phyloP scores from a whole-genome alignment of 2,888 invertebrate genomes.

The Polydesmus complanatus region DNA sequence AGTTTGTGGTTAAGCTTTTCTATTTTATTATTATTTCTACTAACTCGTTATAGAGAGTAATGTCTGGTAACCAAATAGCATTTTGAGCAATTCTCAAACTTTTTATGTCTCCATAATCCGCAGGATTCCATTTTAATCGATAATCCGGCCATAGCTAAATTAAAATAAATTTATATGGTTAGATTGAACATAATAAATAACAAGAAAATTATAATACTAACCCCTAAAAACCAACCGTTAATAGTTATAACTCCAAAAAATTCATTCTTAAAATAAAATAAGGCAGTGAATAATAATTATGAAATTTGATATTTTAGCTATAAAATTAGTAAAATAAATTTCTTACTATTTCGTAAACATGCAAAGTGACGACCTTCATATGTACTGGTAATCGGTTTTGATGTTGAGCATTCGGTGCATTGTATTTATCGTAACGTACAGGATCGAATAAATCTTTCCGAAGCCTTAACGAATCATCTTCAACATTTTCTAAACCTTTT shows the following conservation, averaged over 20 bases:
- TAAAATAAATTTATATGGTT: not conserved
- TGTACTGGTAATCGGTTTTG: not conserved
- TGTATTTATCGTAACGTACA: not conserved
- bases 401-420: not conserved
- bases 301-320: too few relatives aligned
- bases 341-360: not conserved
- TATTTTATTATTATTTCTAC: too few relatives aligned
- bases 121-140: not conserved
- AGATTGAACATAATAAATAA: too few relatives aligned
- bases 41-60: not conserved
- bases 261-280: not conserved
- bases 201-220: too few relatives aligned
- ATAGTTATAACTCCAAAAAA: not conserved
- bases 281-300: not conserved
- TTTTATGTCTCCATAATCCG: not conserved
- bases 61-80: not conserved
- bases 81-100: not conserved
- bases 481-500: not conserved
- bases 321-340: too few relatives aligned
- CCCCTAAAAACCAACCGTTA: not conserved
- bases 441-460: not conserved
- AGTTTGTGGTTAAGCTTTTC: too few relatives aligned
- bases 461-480: not conserved
- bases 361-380: not conserved
- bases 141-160: not conserved